Conservation (phyloP, 2,113 vertebrate species). For the Anhinga anhinga region DNA sequence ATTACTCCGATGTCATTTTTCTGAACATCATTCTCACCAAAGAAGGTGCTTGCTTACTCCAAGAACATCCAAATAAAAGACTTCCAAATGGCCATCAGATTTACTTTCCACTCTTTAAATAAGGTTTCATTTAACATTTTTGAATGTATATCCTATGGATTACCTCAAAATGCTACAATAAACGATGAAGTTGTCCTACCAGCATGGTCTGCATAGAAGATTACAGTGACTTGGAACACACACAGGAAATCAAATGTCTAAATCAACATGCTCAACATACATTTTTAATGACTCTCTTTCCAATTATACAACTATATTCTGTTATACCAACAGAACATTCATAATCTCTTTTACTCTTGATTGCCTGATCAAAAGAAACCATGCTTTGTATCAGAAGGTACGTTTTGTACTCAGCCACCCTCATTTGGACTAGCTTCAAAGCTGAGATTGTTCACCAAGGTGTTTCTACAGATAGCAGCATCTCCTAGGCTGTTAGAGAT, state of each 20-base stretch:
- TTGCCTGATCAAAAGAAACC: neutral
- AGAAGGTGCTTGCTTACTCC: neutral
- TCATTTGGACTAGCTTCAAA: slow-evolving; percentile 7
- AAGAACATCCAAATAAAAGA: neutral
- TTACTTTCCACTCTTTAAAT: neutral
- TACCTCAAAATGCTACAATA: neutral
- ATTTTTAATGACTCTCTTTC: neutral
- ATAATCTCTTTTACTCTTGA: neutral
- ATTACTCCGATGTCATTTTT: neutral
- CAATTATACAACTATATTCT: neutral
- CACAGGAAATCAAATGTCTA: neutral
- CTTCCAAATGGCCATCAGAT: neutral
- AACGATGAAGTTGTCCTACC: neutral
- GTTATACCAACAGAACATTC: neutral
- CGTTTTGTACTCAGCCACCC: neutral
- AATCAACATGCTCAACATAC: neutral
- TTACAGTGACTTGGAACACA: neutral
- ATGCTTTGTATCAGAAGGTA: neutral
- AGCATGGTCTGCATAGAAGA: neutral
- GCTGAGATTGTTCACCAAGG: neutral
- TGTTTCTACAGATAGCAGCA: slow-evolving; percentile 15
- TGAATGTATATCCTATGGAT: neutral
- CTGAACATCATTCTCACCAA: neutral
- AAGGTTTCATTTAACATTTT: neutral
- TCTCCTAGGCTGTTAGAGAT: neutral